A percentile compares a stretch with the other conserved stretches of the same genome.
Conservation (phyloP, 2,797 vertebrate species). For the Anguilla pacifica region DNA sequence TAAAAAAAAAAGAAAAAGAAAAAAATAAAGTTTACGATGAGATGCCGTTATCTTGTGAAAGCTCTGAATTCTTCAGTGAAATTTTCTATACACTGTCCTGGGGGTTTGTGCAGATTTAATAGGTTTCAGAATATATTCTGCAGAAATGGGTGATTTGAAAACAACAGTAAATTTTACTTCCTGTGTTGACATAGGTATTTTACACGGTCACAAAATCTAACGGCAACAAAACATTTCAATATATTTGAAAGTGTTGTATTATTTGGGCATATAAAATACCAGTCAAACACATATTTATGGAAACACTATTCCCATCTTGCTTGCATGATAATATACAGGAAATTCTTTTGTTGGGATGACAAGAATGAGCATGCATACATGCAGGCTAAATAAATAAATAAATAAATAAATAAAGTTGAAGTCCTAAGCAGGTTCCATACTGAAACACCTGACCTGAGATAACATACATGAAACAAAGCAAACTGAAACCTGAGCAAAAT, state of each 20-base stretch:
- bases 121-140: not conserved
- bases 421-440: not conserved
- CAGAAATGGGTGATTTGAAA: not conserved
- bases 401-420: not conserved
- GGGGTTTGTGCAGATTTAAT: constrained; percentile 9
- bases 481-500: not conserved
- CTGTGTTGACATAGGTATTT: not conserved
- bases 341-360: not conserved
- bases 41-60: not conserved
- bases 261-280: not conserved
- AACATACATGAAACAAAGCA: not conserved
- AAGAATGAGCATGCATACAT: not conserved
- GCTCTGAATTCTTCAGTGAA: not conserved
- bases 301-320: not conserved
- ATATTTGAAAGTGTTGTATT: not conserved
- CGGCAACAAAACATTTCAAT: not conserved
- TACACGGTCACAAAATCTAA: not conserved
- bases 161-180: constrained; percentile 1
- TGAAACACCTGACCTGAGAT: not conserved
- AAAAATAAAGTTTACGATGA: not conserved
- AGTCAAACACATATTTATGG: not conserved
- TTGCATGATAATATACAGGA: not conserved
- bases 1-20: not conserved
- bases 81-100: constrained; percentile 20
- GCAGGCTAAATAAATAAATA: not conserved